Conservation (phyloP, 2,797 vertebrate species). For the Erethizon dorsatum region DNA sequence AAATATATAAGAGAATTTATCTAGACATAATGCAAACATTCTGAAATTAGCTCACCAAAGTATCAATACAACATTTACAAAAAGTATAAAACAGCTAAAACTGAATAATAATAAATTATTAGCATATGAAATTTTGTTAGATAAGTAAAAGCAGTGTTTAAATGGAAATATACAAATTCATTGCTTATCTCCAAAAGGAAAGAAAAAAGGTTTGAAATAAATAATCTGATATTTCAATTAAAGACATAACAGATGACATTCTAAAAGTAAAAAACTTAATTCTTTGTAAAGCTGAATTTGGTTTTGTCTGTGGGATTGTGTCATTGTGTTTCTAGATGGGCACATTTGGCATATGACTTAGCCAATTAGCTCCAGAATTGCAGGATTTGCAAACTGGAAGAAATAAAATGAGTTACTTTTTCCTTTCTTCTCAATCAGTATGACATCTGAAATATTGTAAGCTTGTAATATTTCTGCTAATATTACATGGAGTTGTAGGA, state of each 20-base stretch:
- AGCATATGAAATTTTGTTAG: neutral
- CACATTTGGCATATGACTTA: neutral
- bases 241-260: neutral
- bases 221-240: too few species aligned
- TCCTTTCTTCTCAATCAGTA: neutral
- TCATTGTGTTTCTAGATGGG: neutral
- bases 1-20: neutral
- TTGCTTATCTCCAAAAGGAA: neutral
- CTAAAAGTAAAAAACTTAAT: neutral
- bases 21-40: neutral
- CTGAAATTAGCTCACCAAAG: neutral
- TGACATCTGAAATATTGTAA: neutral
- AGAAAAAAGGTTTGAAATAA: neutral
- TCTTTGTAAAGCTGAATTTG: neutral
- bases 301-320: neutral
- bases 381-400: neutral
- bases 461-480: neutral
- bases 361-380: neutral
- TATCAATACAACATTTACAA: neutral
- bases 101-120: neutral
- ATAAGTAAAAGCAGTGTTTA: neutral
- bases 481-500: neutral
- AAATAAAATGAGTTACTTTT: neutral
- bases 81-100: neutral
- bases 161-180: neutral